Conservation (phyloP, 2,113 vertebrate species). For the Chionomys nivalis region DNA sequence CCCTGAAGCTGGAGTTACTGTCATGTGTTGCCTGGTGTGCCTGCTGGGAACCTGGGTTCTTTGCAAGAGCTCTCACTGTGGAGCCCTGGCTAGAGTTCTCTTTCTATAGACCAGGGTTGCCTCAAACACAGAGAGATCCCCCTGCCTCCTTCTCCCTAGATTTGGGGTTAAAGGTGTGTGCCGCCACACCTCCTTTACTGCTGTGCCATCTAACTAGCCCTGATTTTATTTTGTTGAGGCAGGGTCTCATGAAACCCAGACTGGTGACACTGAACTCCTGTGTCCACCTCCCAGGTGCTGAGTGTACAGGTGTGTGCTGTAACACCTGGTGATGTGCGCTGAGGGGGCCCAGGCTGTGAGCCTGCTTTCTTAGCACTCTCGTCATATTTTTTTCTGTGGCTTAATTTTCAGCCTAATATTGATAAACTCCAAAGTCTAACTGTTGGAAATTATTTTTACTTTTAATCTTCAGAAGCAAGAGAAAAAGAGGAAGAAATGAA, state of each 20-base stretch:
- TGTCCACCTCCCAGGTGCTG: background rate
- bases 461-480: slow-evolving; percentile 85
- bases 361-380: background rate
- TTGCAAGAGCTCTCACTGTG: background rate
- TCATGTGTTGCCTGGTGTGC: background rate
- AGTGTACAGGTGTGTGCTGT: too few relatives aligned
- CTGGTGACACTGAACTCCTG: background rate
- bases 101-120: background rate
- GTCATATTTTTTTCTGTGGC: slow-evolving; percentile 8
- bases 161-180: background rate
- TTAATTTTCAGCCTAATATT: slow-evolving; percentile 37
- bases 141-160: background rate
- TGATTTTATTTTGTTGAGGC: background rate
- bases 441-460: slow-evolving; percentile 1
- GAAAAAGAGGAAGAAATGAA: slow-evolving; percentile 85
- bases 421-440: slow-evolving; percentile 1
- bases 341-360: background rate
- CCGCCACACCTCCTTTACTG: background rate
- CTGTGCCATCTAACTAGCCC: background rate
- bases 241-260: background rate
- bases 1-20: background rate
- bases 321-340: too few relatives aligned
- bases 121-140: background rate
- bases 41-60: background rate
- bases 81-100: background rate